phyloP scores from a whole-genome alignment of 2,888 invertebrate species.

The Antitype chi region DNA sequence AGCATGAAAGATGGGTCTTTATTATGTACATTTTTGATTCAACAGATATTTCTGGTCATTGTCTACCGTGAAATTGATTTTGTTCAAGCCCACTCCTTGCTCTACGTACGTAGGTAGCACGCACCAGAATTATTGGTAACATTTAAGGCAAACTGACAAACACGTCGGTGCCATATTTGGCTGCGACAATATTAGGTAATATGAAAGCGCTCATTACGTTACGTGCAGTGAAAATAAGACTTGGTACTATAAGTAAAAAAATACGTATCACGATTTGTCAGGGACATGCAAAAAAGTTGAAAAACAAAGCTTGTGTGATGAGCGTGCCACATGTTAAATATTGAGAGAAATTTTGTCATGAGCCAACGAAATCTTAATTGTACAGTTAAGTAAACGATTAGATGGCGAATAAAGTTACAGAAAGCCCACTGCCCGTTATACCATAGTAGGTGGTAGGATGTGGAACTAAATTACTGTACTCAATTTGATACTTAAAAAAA shows the following conservation, averaged over 20 bases:
- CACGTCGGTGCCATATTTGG: conserved; percentile 37
- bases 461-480: not conserved
- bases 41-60: conserved; percentile 28
- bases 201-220: conserved; percentile 51
- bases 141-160: conserved; percentile 42
- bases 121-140: conserved; percentile 43
- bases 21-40: conserved; percentile 17
- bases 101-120: conserved; percentile 36
- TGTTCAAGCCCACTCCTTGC: conserved; percentile 8
- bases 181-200: conserved; percentile 48
- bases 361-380: conserved; percentile 58
- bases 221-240: conserved; percentile 32
- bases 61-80: conserved; percentile 33
- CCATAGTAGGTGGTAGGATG: not conserved
- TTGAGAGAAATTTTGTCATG: conserved; percentile 71
- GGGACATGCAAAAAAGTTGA: conserved; percentile 57
- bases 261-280: conserved; percentile 40
- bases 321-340: conserved; percentile 64
- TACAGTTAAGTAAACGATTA: conserved; percentile 73
- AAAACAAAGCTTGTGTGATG: conserved; percentile 56
- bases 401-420: conserved; percentile 62
- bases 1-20: conserved; percentile 3
- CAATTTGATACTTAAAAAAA: conserved; percentile 26
- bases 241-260: conserved; percentile 31
- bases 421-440: not conserved